These are phyloP conservation scores for Meiosimyza decipiens DNA, from an alignment of 2,888 invertebrate species.

Conservation along the genomic window DNA sequence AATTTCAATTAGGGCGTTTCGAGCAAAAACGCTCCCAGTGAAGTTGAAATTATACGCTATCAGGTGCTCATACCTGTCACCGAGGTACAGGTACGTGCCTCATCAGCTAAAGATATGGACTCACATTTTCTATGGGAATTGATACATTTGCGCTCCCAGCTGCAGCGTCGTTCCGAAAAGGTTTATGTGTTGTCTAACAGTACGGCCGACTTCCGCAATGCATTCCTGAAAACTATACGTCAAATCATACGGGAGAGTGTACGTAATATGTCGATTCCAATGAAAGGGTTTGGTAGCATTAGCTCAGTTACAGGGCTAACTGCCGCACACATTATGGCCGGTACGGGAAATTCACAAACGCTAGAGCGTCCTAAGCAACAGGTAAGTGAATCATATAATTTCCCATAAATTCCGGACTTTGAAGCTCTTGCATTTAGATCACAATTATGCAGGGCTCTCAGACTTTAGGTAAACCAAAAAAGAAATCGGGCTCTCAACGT, in stretches of 20 bases:
- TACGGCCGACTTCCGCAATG: constrained; percentile 95
- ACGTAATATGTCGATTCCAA: constrained; percentile 95
- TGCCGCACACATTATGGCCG: constrained; percentile 57
- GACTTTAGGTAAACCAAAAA: constrained; percentile 84
- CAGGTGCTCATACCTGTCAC: constrained; percentile 97
- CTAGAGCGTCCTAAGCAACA: constrained; percentile 75
- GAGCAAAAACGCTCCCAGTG: constrained; percentile 85
- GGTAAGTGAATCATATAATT: constrained; percentile 58
- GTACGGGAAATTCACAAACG: constrained; percentile 71
- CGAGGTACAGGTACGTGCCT: constrained; percentile 95
- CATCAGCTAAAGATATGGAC: constrained; percentile 94
- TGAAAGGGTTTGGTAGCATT: constrained; percentile 73
- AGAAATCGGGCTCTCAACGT: constrained; percentile 79
- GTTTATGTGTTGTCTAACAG: constrained; percentile 96
- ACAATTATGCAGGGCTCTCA: constrained; percentile 81
- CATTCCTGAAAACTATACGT: constrained; percentile 95
- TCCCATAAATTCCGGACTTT: neutral
- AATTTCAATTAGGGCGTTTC: constrained; percentile 78
- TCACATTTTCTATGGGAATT: constrained; percentile 98
- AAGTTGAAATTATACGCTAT: constrained; percentile 95
- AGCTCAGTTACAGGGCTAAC: constrained; percentile 67
- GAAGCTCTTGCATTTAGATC: constrained; percentile 64
- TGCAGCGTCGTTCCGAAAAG: constrained; percentile 94
- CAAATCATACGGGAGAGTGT: constrained; percentile 98
- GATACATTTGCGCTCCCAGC: constrained; percentile 92